Percentiles rank a stretch among this genome's conserved stretches.
phyloP scores from a whole-genome alignment of 2,797 vertebrate genomes.

The Manis crassicaudata region DNA sequence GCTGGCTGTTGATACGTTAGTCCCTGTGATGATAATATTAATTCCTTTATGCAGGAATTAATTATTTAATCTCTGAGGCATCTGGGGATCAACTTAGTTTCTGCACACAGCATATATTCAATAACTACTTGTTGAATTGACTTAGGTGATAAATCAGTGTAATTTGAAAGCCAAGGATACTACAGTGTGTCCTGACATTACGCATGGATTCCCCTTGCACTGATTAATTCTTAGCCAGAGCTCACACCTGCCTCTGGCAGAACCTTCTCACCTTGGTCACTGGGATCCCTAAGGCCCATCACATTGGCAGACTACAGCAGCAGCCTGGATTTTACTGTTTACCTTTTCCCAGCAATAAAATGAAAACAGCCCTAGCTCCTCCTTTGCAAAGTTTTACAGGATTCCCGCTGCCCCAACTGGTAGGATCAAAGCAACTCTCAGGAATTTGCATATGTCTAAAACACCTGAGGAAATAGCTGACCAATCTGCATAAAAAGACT shows the following conservation, averaged over 20 bases:
- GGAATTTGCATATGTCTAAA: constrained; percentile 31
- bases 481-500: constrained; percentile 4
- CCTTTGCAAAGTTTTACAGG: background rate
- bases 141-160: background rate
- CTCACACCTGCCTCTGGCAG: background rate
- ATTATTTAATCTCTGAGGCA: background rate
- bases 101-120: background rate
- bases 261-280: background rate
- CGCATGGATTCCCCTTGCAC: background rate
- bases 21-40: background rate
- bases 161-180: background rate
- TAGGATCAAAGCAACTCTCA: background rate
- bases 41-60: background rate
- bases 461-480: background rate
- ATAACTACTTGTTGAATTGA: background rate
- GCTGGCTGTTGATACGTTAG: background rate
- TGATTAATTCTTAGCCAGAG: background rate
- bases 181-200: background rate
- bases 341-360: background rate
- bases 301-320: background rate
- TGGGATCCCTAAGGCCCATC: background rate
- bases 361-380: background rate
- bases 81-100: constrained; percentile 23
- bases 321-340: background rate
- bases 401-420: background rate